Base-by-base conservation (phyloP, 2,888 invertebrate species). In the Oithona nana region DNA sequence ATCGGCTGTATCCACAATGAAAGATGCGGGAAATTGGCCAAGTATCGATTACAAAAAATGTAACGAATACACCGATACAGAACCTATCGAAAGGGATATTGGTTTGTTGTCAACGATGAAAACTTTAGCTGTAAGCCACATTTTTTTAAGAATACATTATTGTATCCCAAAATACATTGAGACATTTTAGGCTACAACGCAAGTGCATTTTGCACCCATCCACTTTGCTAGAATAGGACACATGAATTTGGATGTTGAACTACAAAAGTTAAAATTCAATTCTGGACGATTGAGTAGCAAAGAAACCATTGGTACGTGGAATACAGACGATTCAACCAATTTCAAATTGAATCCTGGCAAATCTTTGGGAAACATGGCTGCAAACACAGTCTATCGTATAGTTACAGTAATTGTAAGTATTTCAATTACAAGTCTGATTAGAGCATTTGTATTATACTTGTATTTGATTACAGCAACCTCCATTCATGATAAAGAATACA, bases 321-420 rank as follows among this genome's bases (percentile, higher is more conserved):
- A 52, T 13, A 65, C 60, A 31, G 66, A 64, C 16, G 64, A 65
- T 65, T 65, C 65, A 51, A 63, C 81, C 64, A 80, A 80, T 48
- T 73, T 89, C 62, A 75, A 79, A 57, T 79, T 83, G 67, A 78
- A 77, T 66, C 81, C 82, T 72, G 79, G 81, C 54, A 78, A 78
- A 66, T 79, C 79, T 59, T 81, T 86, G 78, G 79, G 77, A 67
- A 86, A 83, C 72, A 82, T 84, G 67, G 83, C 83, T 0, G 86
- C 88, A 2, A 82, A 84, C 68, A 81, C 84, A 30, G 85, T 86
- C n/a, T 92, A 90, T 74, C 79, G 88, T 67, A 81, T 93, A 61
- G 85, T 85, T 57, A 88, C 89, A 0, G 83, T 88, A 28, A 79
- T 84, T 77, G 88, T 88, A 75, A 76, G 79, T 39, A 16, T 11